These are phyloP conservation scores for Numenius phaeopus DNA, from an alignment of 2,797 vertebrate species.

Conservation along the genomic window DNA sequence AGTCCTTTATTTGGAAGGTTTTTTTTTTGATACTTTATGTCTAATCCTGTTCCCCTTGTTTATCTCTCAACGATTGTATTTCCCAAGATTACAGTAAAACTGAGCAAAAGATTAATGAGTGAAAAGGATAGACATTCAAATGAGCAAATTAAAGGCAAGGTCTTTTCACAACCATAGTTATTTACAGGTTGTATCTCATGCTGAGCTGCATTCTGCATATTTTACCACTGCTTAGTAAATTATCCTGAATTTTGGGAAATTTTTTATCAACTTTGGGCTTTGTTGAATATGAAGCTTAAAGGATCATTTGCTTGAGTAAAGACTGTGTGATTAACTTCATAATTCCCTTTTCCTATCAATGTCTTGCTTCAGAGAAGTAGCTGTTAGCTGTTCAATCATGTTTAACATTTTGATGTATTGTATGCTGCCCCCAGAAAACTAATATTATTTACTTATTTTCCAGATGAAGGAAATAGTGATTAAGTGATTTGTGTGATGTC, in stretches of 20 bases:
- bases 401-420: not conserved
- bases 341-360: not conserved
- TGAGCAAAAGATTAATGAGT: conserved; percentile 11
- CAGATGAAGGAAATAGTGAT: not conserved
- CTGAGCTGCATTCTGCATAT: not conserved
- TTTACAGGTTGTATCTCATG: not conserved
- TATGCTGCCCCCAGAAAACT: not conserved
- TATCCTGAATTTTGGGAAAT: not conserved
- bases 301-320: not conserved
- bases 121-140: not conserved
- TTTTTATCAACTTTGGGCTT: not conserved
- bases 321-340: not conserved
- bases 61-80: not conserved
- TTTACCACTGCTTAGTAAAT: not conserved
- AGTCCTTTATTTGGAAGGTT: not conserved
- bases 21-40: not conserved
- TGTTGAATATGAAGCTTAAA: not conserved
- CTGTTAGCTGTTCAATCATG: not conserved
- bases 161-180: not conserved
- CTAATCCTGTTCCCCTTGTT: not conserved
- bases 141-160: not conserved
- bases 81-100: conserved; percentile 14
- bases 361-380: not conserved
- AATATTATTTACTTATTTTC: not conserved
- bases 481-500: not conserved